These are phyloP conservation scores for Tinamus guttatus DNA, from an alignment of 2,113 vertebrate genomes.

Conservation along the genomic window DNA sequence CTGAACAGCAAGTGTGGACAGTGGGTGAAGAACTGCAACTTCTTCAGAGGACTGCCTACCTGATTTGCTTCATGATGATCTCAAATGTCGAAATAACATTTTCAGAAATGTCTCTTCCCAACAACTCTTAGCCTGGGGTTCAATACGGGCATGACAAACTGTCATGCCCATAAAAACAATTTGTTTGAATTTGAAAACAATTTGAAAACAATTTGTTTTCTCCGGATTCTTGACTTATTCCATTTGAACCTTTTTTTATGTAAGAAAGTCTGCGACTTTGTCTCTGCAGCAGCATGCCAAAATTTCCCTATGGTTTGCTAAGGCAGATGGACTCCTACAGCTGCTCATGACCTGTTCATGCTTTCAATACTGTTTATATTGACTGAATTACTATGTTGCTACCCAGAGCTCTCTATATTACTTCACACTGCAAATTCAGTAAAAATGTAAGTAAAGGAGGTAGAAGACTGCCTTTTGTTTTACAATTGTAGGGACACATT, in stretches of 20 bases:
- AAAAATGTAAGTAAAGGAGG: background rate
- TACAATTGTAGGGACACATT: background rate
- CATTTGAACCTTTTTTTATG: background rate
- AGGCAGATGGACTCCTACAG: background rate
- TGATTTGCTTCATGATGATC: background rate
- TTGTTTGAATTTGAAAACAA: no score
- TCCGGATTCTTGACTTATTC: constrained; percentile 23
- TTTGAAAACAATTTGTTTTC: constrained; percentile 29
- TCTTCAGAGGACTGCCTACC: background rate
- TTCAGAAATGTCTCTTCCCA: background rate
- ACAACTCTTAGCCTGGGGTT: background rate
- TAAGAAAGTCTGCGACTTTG: background rate
- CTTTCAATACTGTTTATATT: constrained; percentile 36
- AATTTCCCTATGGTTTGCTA: background rate
- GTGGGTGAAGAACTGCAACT: background rate
- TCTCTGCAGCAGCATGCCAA: background rate
- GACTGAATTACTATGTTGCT: background rate
- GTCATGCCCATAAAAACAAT: no score
- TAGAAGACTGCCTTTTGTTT: background rate
- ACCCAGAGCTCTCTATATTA: constrained; percentile 11
- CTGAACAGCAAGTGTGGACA: background rate
- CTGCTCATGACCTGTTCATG: background rate
- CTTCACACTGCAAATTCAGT: background rate
- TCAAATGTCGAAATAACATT: background rate
- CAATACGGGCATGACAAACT: background rate